Base-by-base conservation (phyloP, 2,113 vertebrate genomes). In the Piprites chloris region DNA sequence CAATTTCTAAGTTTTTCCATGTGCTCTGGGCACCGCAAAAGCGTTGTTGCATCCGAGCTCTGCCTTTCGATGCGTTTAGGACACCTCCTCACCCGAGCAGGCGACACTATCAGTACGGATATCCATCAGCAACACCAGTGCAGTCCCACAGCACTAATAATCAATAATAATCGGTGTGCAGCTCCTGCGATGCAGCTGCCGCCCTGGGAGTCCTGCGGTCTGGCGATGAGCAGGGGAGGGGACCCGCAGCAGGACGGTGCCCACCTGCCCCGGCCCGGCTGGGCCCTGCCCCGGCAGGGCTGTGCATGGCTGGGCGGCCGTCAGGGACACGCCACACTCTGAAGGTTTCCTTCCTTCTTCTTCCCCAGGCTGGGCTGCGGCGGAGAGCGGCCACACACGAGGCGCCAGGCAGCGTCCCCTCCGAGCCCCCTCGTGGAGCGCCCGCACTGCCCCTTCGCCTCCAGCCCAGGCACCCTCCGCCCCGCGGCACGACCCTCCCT, bases 91-190 rank as follows among this genome's bases (percentile, higher is more conserved):
- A 3, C 4, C 55, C 2, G 0, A 74, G 32, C 58, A 32, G 47
- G 33, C 33, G 12, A 14, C 69, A 37, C 59, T 2, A 0, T 55
- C 53, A 12, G 53, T 0, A 53, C 0, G 3, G 30, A 14, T 5
- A 42, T 2, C 53, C 49, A 47, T 18, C 81, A 46, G 24, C 26
- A 37, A 11, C 39, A 9, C 39, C 50, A 24, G 50, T 4, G 11
- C 62, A 2, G 32, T 9, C 47, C 55, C 35, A 3, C 21, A 1
- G 8, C 7, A 2, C 17, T 24, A 66, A 39, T 6, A 59, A 73
- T 9, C 28, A 28, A 9, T 3, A 52, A 14, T 21, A 15, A 14
- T 0, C 23, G 11, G 47, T 6, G 1, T 35, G 5, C 0, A 0
- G 63, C 16, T 49, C 44, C 3, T 3, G 24, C 3, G 0, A 22